These are phyloP conservation scores for Heteractis magnifica DNA, from an alignment of 92 coral and sea anemone species.

Conservation along the genomic window DNA sequence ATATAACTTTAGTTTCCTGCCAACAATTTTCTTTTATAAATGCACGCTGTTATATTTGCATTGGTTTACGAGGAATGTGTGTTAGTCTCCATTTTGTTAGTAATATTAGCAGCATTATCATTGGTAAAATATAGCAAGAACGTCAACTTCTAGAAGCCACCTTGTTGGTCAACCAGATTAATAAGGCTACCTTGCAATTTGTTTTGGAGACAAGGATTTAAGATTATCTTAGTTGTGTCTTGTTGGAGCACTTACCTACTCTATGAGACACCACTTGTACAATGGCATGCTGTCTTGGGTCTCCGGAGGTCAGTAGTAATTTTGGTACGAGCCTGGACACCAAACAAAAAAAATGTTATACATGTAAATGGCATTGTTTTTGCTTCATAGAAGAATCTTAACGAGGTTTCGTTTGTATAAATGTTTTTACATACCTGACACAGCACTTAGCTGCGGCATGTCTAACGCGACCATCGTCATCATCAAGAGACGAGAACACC, in stretches of 20 bases:
- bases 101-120: too few species aligned
- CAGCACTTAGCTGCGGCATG: slow-evolving; percentile 89
- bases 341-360: background rate
- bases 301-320: slow-evolving; percentile 20
- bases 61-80: too few species aligned
- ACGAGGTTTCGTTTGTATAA: background rate
- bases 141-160: too few species aligned
- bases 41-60: too few species aligned
- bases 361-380: too few species aligned
- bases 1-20: too few species aligned
- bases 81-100: too few species aligned
- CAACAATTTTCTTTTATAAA: too few species aligned
- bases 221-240: background rate
- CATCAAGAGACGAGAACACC: slow-evolving; percentile 69
- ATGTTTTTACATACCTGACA: slow-evolving; percentile 54
- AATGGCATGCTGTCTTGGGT: slow-evolving; percentile 26
- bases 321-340: slow-evolving; percentile 49
- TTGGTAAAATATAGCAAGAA: too few species aligned
- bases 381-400: background rate
- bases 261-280: slow-evolving; percentile 4
- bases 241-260: slow-evolving; percentile 1
- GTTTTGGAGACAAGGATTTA: too few species aligned
- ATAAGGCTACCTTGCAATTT: too few species aligned
- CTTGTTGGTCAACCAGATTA: too few species aligned
- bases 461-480: slow-evolving; percentile 88